phyloP scores from a whole-genome alignment of 2,797 vertebrate genomes.

The Phaenicophaeus curvirostris region DNA sequence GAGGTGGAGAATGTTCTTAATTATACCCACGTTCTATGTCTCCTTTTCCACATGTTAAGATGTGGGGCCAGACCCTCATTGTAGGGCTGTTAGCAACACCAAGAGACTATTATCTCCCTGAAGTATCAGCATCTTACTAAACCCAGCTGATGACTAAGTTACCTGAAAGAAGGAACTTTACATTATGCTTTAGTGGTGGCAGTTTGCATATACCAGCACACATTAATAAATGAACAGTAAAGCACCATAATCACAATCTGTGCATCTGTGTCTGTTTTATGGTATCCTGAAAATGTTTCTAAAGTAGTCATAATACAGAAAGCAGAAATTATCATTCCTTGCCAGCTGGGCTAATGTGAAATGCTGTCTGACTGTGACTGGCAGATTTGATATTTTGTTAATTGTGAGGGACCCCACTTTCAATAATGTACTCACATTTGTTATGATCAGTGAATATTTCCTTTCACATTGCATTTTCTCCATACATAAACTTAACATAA shows the following conservation, averaged over 20 bases:
- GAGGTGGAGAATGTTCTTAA: not conserved
- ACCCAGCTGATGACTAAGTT: not conserved
- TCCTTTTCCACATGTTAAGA: not conserved
- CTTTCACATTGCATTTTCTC: slow-evolving; percentile 33
- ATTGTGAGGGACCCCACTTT: slow-evolving; percentile 14
- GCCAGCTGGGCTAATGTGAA: slow-evolving; percentile 21
- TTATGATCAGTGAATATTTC: slow-evolving; percentile 33
- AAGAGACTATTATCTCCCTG: not conserved
- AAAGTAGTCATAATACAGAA: not conserved
- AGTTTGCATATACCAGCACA: not conserved
- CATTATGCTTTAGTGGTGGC: not conserved
- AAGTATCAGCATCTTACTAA: not conserved
- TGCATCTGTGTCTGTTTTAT: not conserved
- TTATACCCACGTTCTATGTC: not conserved
- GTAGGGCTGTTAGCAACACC: not conserved
- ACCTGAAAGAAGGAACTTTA: not conserved
- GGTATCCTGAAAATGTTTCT: slow-evolving; percentile 1
- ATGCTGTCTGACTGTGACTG: slow-evolving; percentile 21
- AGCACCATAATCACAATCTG: not conserved
- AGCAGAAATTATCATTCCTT: slow-evolving; percentile 6
- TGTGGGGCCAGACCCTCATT: not conserved
- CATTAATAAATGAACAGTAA: slow-evolving; percentile 21
- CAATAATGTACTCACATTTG: slow-evolving; percentile 2
- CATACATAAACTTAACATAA: slow-evolving; percentile 34
- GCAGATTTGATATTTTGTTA: slow-evolving; percentile 22